Conservation (phyloP, 2,797 vertebrate genomes). For the Poeciliopsis turneri region DNA sequence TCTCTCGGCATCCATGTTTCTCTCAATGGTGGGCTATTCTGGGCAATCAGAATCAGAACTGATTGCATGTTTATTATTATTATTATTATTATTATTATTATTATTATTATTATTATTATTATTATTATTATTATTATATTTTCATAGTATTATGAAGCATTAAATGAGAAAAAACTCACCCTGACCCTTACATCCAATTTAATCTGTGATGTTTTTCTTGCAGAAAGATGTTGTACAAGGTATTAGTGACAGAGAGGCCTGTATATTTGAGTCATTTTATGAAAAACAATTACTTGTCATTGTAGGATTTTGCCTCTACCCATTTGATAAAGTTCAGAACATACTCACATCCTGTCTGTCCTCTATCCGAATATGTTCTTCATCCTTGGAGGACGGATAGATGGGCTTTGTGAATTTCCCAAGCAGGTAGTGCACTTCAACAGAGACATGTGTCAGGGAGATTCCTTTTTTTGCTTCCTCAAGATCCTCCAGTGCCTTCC, state of each 20-base stretch:
- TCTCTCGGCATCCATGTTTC: too few species aligned
- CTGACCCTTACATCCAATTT: background rate
- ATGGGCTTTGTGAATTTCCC: slow-evolving; percentile 87
- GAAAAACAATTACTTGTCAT: background rate
- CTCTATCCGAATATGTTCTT: background rate
- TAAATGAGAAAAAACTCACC: background rate
- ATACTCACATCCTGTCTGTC: slow-evolving; percentile 61
- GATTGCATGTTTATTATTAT: too few species aligned
- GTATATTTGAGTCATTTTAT: background rate
- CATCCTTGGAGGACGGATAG: slow-evolving; percentile 68
- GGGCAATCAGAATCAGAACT: too few species aligned
- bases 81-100: too few species aligned
- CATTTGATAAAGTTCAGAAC: background rate
- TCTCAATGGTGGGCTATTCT: too few species aligned
- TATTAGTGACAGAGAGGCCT: background rate
- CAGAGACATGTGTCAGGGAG: slow-evolving; percentile 84
- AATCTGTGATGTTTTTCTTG: background rate
- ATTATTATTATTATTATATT: too few species aligned
- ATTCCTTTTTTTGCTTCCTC: slow-evolving; percentile 39
- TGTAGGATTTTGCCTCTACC: too few species aligned
- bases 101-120: too few species aligned
- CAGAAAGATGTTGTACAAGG: background rate
- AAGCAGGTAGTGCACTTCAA: slow-evolving; percentile 87
- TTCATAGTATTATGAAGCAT: too few species aligned
- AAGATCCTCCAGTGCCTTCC: background rate